phyloP scores from a whole-genome alignment of 2,888 invertebrate species.

The Lasioglossum marginatum region DNA sequence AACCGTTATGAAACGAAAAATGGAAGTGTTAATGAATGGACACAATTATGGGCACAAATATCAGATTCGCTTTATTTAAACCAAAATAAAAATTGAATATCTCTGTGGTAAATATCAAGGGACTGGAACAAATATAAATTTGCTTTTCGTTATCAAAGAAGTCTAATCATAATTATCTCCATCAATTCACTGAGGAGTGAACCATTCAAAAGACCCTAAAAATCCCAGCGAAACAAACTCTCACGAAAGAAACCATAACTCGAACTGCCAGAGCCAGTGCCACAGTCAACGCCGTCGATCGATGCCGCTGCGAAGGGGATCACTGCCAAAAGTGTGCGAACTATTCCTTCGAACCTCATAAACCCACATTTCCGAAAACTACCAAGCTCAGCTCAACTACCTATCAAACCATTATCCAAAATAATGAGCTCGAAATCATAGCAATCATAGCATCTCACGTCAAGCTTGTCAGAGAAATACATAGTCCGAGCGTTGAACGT shows the following conservation, averaged over 20 bases:
- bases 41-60: too few relatives aligned
- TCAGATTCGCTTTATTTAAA: too few relatives aligned
- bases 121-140: too few relatives aligned
- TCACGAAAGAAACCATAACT: background rate
- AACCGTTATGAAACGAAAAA: too few relatives aligned
- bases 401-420: too few relatives aligned
- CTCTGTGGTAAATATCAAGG: too few relatives aligned
- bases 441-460: too few relatives aligned
- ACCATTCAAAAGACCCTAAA: background rate
- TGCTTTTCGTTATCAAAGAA: too few relatives aligned
- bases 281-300: constrained; percentile 1
- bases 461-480: too few relatives aligned
- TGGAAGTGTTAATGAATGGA: too few relatives aligned
- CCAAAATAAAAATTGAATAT: too few relatives aligned
- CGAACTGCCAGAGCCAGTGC: background rate
- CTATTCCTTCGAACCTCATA: background rate
- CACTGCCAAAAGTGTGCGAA: background rate
- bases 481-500: background rate
- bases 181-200: background rate
- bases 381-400: too few relatives aligned
- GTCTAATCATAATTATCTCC: background rate
- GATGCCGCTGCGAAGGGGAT: background rate
- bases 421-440: background rate
- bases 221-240: background rate
- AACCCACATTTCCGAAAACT: background rate